phyloP scores from a whole-genome alignment of 2,888 invertebrate genomes.

The Apamea epomidion region DNA sequence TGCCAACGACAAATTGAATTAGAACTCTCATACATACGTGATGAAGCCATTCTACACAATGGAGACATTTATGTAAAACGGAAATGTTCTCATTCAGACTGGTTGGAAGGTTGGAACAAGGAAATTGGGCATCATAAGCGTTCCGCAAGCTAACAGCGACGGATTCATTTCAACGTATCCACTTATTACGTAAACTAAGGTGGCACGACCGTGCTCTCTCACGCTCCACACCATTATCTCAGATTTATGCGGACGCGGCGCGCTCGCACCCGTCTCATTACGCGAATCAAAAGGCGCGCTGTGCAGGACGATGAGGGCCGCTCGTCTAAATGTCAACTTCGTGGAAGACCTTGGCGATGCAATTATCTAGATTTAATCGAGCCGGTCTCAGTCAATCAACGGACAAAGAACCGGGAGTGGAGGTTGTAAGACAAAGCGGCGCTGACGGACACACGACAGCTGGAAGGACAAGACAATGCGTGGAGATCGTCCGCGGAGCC shows the following conservation, averaged over 20 bases:
- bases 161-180: conserved; percentile 80
- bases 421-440: conserved; percentile 79
- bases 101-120: conserved; percentile 64
- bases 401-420: conserved; percentile 79
- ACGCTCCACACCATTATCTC: conserved; percentile 85
- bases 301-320: conserved; percentile 74
- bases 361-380: conserved; percentile 85
- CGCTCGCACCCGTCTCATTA: conserved; percentile 86
- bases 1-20: conserved; percentile 12
- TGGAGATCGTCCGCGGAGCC: conserved; percentile 75
- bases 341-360: conserved; percentile 83
- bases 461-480: conserved; percentile 85
- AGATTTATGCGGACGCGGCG: conserved; percentile 84
- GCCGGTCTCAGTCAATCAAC: conserved; percentile 79
- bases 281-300: conserved; percentile 82
- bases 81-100: conserved; percentile 71
- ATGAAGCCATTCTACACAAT: conserved; percentile 35
- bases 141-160: conserved; percentile 72
- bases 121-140: conserved; percentile 79
- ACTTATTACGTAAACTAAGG: conserved; percentile 86
- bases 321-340: conserved; percentile 85
- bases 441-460: conserved; percentile 76
- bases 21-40: conserved; percentile 23
- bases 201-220: conserved; percentile 87
- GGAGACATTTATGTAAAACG: conserved; percentile 56